Evolutionary conservation across 2,797 vertebrate species (phyloP).

Genomic region (Phrynocephalus guinanensis): DNA sequence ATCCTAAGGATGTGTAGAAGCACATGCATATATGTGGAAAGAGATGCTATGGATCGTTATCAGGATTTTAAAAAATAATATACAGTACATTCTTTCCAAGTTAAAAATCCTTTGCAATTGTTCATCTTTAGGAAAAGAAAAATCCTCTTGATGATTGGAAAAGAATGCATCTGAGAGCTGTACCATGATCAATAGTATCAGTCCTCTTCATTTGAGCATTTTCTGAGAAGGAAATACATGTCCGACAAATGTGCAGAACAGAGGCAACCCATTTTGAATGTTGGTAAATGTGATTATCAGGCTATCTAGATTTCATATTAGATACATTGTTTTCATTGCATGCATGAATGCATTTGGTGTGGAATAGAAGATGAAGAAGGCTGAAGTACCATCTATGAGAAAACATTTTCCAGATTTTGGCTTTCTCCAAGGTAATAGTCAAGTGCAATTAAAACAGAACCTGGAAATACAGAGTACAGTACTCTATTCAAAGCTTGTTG

Average conservation of each 20-base stretch:
- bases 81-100: background rate
- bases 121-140: background rate
- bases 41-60: background rate
- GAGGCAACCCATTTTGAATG: constrained; percentile 3
- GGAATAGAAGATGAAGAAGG: constrained; percentile 72
- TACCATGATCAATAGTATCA: background rate
- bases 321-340: constrained; percentile 67
- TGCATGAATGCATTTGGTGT: constrained; percentile 70
- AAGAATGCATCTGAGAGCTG: too few species aligned
- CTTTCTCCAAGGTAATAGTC: constrained; percentile 75
- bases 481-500: constrained; percentile 75
- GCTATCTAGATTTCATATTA: constrained; percentile 48
- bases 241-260: background rate
- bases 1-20: background rate
- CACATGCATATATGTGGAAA: background rate
- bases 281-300: constrained; percentile 3
- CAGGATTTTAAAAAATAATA: background rate
- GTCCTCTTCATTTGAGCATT: background rate
- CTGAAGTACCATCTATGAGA: constrained; percentile 74
- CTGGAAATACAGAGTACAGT: constrained; percentile 77
- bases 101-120: background rate
- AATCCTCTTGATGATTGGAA: background rate
- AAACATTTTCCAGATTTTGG: constrained; percentile 77
- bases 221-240: background rate
- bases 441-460: constrained; percentile 77